Evolutionary conservation across 2,797 vertebrate genomes (phyloP).

Genomic region (Vultur gryphus): DNA sequence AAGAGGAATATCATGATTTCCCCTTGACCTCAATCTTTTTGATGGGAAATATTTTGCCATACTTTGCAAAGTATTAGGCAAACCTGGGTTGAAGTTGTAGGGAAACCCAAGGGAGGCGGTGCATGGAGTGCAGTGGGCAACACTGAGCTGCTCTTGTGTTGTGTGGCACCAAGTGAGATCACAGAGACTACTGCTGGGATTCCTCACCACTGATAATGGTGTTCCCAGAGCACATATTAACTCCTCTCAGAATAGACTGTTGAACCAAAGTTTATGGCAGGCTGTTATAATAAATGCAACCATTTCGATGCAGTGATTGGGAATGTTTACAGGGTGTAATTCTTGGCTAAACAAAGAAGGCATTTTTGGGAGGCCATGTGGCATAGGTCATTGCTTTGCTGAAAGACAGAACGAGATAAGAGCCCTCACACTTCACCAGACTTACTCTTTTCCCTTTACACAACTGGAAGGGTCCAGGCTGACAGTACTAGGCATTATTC

Average conservation of each 20-base stretch:
- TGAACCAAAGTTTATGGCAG: background rate
- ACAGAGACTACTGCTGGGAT: background rate
- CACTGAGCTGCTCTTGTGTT: background rate
- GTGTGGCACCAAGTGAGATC: background rate
- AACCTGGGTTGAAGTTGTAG: background rate
- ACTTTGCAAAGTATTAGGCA: background rate
- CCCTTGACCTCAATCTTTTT: background rate
- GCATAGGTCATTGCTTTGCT: background rate
- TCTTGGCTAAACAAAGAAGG: conserved; percentile 1
- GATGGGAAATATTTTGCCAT: background rate
- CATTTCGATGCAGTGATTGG: background rate
- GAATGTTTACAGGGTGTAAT: background rate
- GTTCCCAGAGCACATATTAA: background rate
- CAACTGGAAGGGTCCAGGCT: background rate
- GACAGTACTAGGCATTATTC: background rate
- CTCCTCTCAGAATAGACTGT: background rate
- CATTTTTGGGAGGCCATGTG: background rate
- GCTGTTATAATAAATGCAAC: background rate
- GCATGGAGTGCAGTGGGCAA: background rate
- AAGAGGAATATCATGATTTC: background rate
- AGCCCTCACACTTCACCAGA: background rate
- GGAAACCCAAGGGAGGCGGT: background rate
- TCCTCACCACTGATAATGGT: background rate
- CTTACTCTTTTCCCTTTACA: background rate
- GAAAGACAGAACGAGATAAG: background rate